Evolutionary conservation across 2,797 vertebrate genomes (phyloP).

Genomic region (Helicolenus hilgendorfi): DNA sequence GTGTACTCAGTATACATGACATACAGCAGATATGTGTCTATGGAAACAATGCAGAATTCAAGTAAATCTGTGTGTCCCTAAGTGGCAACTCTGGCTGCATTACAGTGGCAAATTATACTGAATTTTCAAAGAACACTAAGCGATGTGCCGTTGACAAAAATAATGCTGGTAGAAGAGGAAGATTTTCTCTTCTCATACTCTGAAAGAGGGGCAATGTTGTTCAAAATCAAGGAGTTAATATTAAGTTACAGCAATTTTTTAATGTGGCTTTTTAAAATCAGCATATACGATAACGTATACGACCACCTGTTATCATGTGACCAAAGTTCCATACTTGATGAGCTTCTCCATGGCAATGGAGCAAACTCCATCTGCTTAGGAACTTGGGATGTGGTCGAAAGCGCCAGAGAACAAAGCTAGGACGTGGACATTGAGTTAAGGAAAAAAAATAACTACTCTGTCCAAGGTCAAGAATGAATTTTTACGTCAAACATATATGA

Average conservation of each 20-base stretch:
- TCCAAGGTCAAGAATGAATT: fast-evolving
- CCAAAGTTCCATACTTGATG: not conserved
- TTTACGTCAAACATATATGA: too few species aligned
- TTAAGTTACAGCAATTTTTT: not conserved
- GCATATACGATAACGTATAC: not conserved
- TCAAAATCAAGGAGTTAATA: not conserved
- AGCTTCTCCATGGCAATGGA: not conserved
- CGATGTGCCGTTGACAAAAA: not conserved
- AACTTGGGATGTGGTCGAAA: not conserved
- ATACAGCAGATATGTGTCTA: not conserved
- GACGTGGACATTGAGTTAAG: not conserved
- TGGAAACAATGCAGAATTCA: not conserved
- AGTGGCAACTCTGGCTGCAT: not conserved
- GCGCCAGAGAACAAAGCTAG: not conserved
- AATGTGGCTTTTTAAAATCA: not conserved
- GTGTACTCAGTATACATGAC: not conserved
- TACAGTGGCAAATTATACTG: not conserved
- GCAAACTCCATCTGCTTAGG: not conserved
- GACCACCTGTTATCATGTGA: not conserved
- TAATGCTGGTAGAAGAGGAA: not conserved
- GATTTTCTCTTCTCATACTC: not conserved
- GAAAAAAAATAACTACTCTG: not conserved
- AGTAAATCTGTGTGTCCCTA: not conserved
- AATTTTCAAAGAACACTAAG: not conserved
- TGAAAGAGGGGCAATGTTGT: not conserved